These are phyloP conservation scores for Pollenia amentaria DNA, from an alignment of 2,888 invertebrate species.

Conservation along the genomic window DNA sequence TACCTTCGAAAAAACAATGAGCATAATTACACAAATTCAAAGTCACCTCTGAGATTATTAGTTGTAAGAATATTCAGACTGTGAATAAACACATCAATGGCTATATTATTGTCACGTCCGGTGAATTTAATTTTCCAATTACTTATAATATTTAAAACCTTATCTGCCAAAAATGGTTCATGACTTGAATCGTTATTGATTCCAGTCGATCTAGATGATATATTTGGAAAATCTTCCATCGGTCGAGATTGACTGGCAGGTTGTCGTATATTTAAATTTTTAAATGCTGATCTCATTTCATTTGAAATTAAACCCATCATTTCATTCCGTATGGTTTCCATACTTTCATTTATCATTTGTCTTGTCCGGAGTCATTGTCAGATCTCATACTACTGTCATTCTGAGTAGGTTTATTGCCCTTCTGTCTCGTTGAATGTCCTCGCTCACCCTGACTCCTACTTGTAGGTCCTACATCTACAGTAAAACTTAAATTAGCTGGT, in stretches of 20 bases:
- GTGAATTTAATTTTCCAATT: conserved; percentile 29
- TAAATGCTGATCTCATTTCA: background rate
- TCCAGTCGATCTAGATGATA: background rate
- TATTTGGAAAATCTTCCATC: background rate
- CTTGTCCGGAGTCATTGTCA: background rate
- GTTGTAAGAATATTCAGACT: background rate
- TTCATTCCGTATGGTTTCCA: background rate
- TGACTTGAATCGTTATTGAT: background rate
- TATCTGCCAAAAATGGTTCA: background rate
- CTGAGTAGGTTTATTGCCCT: background rate
- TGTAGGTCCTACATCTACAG: background rate
- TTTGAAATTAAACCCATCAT: background rate
- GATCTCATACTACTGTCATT: background rate
- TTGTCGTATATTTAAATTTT: background rate
- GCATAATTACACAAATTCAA: conserved; percentile 23
- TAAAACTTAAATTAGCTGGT: conserved; percentile 12
- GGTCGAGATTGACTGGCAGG: background rate
- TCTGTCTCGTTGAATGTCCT: background rate
- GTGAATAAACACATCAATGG: conserved; percentile 25
- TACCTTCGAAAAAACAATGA: conserved; percentile 25
- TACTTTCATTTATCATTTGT: background rate
- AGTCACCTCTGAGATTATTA: conserved; percentile 1
- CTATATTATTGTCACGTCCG: background rate
- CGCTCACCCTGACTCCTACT: background rate
- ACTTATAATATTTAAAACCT: conserved; percentile 15